phyloP scores from a whole-genome alignment of 2,888 invertebrate species.

The Nomada flava region DNA sequence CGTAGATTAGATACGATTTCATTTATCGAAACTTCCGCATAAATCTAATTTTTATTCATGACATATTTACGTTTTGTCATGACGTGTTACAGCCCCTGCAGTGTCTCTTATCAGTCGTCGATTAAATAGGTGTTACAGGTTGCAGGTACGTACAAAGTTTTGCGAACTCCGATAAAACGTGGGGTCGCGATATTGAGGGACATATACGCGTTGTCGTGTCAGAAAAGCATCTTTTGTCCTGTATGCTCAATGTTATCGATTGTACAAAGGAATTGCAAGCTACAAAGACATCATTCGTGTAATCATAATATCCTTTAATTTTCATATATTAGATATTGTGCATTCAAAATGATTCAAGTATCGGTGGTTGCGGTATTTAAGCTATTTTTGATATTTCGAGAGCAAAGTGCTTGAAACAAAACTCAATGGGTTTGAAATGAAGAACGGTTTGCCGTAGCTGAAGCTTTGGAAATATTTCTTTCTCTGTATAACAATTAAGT shows the following conservation, averaged over 20 bases:
- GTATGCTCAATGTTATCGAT: conserved; percentile 1
- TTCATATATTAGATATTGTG: not conserved
- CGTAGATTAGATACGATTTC: not conserved
- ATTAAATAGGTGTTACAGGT: conserved; percentile 19
- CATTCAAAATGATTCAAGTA: no score
- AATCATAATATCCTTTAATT: not conserved
- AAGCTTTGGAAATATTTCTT: no score
- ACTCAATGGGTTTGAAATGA: no score
- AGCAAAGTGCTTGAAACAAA: no score
- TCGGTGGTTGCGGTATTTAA: no score
- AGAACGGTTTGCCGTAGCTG: no score
- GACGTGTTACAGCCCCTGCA: not conserved
- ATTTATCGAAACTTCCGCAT: conserved; percentile 3
- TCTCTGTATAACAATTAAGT: no score
- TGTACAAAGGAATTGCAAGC: not conserved
- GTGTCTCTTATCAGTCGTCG: conserved; percentile 16
- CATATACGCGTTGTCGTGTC: conserved; percentile 2
- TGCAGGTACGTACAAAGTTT: not conserved
- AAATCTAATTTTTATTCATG: not conserved
- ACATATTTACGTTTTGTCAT: not conserved
- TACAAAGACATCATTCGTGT: not conserved
- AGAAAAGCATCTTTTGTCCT: conserved; percentile 12
- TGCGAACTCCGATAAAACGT: conserved; percentile 11
- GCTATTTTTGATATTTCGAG: no score
- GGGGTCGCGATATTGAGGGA: not conserved